Evolutionary conservation across 2,888 invertebrate species (phyloP).

Genomic region (Diaphora mendica): DNA sequence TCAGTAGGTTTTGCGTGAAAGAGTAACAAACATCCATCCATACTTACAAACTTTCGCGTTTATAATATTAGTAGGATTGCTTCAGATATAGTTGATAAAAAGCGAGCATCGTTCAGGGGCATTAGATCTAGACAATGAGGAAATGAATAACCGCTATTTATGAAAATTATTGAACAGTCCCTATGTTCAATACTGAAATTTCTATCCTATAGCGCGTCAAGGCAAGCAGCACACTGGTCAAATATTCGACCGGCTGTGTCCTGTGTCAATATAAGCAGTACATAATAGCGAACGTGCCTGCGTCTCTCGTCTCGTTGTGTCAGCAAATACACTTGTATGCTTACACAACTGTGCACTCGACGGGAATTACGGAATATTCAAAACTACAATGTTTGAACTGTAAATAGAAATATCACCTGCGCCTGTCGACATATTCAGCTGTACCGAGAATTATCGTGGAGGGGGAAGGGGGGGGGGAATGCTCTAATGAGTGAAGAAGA

Average conservation of each 20-base stretch:
- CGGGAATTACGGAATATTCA: constrained; percentile 9
- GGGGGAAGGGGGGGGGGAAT: no score
- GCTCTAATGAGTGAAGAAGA: background rate
- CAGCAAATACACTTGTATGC: constrained; percentile 8
- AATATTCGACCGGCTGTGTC: background rate
- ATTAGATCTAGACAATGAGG: background rate
- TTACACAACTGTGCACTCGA: constrained; percentile 15
- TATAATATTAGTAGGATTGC: no score
- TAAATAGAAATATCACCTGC: constrained; percentile 10
- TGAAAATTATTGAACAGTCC: background rate
- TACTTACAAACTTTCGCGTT: no score
- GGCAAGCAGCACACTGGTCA: constrained; percentile 1
- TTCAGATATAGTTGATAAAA: background rate
- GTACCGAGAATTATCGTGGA: background rate
- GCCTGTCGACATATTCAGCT: background rate
- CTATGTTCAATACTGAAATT: background rate
- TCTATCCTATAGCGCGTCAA: background rate
- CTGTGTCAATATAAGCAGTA: constrained; percentile 8
- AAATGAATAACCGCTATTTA: background rate
- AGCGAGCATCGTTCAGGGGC: background rate
- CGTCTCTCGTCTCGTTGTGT: background rate
- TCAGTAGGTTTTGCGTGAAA: no score
- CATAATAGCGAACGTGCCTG: constrained; percentile 2
- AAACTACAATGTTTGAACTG: constrained; percentile 7
- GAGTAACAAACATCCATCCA: no score